Base-by-base conservation (phyloP, 92 coral and sea anemone species). In the Anthopleura xanthogrammica region DNA sequence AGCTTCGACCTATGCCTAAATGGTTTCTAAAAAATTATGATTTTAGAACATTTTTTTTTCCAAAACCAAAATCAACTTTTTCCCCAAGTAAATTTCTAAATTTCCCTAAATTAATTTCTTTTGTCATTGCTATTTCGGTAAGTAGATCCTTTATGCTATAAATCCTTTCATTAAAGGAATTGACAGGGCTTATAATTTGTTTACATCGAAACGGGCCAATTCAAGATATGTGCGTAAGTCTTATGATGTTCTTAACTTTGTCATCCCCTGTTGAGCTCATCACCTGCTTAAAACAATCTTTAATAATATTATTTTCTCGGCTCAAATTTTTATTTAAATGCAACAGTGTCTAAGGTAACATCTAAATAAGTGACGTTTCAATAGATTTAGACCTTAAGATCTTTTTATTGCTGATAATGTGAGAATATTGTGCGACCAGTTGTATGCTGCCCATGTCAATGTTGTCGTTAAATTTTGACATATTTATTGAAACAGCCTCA, bases 401-500 rank as follows among this genome's bases (percentile, higher is more conserved):
- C 29, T 7, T 29, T 62, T 62, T 5, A 20, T 62, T 2, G 29
- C 70, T n/a, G 70, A 20, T 62, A 62, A 20, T 62, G 70, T 62
- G 36, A 36, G 36, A 62, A 29, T 6, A 54, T 36, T 68, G 74
- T 36, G 6, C 16, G 41, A 10, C 41, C 6, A 68, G 74, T 36
- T 23, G 74, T 24, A 29, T 8, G 74, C 74, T 24, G 41, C 20
- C 13, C 50, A 2, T 36, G 74, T 68, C 74, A n/a, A 62, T 62
- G 70, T 62, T 62, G 23, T 62, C 70, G 20, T 12, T 62, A 36
- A 81, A 81, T 11, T 48, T 81, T 68, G 22, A 23, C 77, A 23
- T 29, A 48, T 81, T 81, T 81, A 70, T 81, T 70, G 84, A 68
- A 54, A 68, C 77, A 81, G 77, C 77, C 55, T n/a, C 56, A 11